These are phyloP conservation scores for Tetragonisca angustula DNA, from an alignment of 2,888 invertebrate genomes.

Conservation along the genomic window DNA sequence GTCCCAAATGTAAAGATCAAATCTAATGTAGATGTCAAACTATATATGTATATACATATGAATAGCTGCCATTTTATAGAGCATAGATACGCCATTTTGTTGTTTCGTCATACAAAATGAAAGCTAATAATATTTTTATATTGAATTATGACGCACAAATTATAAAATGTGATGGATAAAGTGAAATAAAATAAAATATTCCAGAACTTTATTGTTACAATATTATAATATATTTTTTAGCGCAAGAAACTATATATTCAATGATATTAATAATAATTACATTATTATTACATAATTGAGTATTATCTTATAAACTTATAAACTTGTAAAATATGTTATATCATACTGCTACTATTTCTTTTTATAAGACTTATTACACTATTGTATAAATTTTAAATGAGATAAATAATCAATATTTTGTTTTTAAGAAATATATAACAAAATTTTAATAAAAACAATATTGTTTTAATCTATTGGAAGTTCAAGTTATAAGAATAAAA, in stretches of 20 bases:
- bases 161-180: neutral
- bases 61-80: conserved; percentile 65
- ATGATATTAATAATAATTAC: neutral
- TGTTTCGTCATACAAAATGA: conserved; percentile 41
- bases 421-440: neutral
- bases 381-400: neutral
- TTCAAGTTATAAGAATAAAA: neutral
- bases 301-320: neutral
- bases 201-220: neutral
- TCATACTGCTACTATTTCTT: neutral
- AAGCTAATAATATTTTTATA: conserved; percentile 15
- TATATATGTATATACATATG: conserved; percentile 17
- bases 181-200: neutral
- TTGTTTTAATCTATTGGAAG: neutral
- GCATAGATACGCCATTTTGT: conserved; percentile 68
- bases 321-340: neutral
- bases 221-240: neutral
- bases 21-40: conserved; percentile 22
- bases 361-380: neutral
- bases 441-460: neutral
- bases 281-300: neutral
- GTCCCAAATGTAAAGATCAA: conserved; percentile 52
- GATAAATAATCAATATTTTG: neutral
- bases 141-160: neutral
- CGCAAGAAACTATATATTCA: too few species aligned